A percentile compares a stretch with the other conserved stretches of the same genome.
Conservation (phyloP, 2,888 invertebrate genomes). For the Schizaphis graminum region DNA sequence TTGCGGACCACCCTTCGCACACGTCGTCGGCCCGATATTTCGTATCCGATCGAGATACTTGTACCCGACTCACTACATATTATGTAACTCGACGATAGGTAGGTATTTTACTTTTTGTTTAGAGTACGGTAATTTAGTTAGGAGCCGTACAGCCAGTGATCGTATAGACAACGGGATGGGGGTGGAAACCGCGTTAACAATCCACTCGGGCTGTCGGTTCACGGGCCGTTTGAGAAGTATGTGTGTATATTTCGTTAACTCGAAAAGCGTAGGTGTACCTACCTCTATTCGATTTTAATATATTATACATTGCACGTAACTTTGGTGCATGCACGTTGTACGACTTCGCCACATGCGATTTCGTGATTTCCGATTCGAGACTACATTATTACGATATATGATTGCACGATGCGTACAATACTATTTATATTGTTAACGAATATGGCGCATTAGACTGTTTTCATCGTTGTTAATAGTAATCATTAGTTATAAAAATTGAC, state of each 20-base stretch:
- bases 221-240: neutral
- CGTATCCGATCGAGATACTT: neutral
- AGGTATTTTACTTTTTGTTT: neutral
- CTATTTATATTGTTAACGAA: neutral
- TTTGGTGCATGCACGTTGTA: neutral
- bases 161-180: neutral
- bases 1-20: neutral
- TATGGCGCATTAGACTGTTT: neutral
- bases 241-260: neutral
- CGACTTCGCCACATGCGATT: neutral
- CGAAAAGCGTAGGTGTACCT: neutral
- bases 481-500: neutral
- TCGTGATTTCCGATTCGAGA: neutral
- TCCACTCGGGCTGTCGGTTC: neutral
- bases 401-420: neutral
- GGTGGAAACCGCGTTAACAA: neutral
- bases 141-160: neutral
- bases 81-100: neutral
- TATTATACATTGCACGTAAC: neutral
- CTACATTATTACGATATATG: neutral
- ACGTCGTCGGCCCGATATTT: neutral
- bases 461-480: neutral
- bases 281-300: neutral
- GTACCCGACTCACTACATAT: neutral
- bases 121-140: neutral